These are phyloP conservation scores for Anguilla megastoma DNA, from an alignment of 2,797 vertebrate species.

Conservation along the genomic window DNA sequence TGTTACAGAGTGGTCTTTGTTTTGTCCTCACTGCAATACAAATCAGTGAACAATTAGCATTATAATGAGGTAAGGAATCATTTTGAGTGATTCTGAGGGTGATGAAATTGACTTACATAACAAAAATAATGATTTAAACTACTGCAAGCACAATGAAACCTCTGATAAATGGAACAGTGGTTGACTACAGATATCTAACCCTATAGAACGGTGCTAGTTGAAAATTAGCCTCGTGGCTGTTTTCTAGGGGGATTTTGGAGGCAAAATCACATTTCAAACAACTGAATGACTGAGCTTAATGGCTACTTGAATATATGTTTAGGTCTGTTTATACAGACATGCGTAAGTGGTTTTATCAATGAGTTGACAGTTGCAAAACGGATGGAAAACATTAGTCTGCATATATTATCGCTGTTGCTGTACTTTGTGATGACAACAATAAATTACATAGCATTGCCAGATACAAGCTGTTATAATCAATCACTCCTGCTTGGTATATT, in stretches of 20 bases:
- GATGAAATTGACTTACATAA: not conserved
- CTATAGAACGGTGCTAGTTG: not conserved
- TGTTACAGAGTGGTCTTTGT: not conserved
- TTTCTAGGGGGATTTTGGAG: not conserved
- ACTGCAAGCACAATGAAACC: not conserved
- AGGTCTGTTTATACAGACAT: not conserved
- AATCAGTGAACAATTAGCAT: not conserved
- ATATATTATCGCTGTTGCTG: not conserved
- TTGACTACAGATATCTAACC: not conserved
- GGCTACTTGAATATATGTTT: not conserved
- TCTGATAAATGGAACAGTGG: not conserved
- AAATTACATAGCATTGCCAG: not conserved
- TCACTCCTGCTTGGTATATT: not conserved
- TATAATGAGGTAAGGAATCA: not conserved
- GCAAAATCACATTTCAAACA: not conserved
- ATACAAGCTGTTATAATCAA: not conserved
- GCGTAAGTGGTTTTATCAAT: not conserved
- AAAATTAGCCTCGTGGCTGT: not conserved
- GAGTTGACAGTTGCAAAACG: not conserved
- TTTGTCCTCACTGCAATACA: conserved; percentile 3
- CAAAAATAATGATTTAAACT: not conserved
- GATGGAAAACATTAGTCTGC: not conserved
- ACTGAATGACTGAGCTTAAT: not conserved
- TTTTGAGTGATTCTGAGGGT: not conserved
- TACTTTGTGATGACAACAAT: not conserved